Percentiles rank a stretch among this genome's conserved stretches.
Evolutionary conservation across 2,888 invertebrate species (phyloP).

Genomic region (Noctua fimbriata): DNA sequence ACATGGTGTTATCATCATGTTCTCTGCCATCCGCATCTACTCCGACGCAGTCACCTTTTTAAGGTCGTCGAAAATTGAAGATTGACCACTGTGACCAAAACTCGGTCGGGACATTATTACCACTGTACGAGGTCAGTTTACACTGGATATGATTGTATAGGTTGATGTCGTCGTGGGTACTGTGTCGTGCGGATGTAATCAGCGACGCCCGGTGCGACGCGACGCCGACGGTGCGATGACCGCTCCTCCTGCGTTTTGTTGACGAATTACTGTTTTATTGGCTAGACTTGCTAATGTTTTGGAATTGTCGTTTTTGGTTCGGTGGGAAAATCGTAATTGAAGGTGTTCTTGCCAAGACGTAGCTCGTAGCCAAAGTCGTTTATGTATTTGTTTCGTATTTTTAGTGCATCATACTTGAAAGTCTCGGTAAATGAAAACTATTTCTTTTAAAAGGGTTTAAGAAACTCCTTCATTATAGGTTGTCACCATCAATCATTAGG

Average conservation of each 20-base stretch:
- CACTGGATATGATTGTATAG: background rate
- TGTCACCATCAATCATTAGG: background rate
- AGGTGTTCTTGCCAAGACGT: background rate
- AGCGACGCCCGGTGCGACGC: slow-evolving; percentile 19
- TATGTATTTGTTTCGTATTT: no score
- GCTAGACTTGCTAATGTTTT: slow-evolving; percentile 19
- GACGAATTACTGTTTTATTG: slow-evolving; percentile 20
- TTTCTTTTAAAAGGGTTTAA: background rate
- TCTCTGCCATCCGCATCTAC: no score
- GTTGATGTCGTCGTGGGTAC: slow-evolving; percentile 23
- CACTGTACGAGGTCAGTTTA: background rate
- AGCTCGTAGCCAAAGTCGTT: background rate
- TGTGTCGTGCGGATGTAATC: slow-evolving; percentile 55
- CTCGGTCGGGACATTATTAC: background rate
- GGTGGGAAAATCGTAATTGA: no score
- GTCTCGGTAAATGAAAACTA: background rate
- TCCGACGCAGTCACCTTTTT: background rate
- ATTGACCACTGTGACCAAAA: background rate
- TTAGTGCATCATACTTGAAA: background rate
- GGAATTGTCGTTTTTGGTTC: background rate
- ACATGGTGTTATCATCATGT: background rate
- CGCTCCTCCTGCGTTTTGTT: slow-evolving; percentile 27
- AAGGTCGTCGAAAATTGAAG: background rate
- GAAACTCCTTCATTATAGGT: background rate
- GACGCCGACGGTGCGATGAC: slow-evolving; percentile 42